Evolutionary conservation across 2,113 vertebrate genomes (phyloP).

Genomic region (Aphelocoma coerulescens): DNA sequence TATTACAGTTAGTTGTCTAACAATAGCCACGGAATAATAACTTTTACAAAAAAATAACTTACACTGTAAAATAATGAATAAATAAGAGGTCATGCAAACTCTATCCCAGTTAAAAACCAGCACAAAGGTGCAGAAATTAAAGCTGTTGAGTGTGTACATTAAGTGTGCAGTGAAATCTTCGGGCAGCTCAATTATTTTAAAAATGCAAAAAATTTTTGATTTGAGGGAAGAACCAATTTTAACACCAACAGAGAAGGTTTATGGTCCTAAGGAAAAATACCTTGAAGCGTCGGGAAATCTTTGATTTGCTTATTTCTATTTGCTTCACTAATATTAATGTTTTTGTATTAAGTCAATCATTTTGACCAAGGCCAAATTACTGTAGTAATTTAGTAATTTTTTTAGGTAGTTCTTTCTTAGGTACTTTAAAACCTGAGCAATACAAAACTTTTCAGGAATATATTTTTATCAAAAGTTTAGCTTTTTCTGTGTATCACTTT

Average conservation of each 20-base stretch:
- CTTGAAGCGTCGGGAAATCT: neutral
- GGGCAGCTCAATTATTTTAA: neutral
- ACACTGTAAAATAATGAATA: neutral
- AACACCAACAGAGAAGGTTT: neutral
- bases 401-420: neutral
- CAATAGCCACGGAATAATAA: rapidly evolving
- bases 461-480: neutral
- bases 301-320: neutral
- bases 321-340: neutral
- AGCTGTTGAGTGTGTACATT: neutral
- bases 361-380: neutral
- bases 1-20: neutral
- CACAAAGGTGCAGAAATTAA: neutral
- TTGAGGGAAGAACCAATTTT: neutral
- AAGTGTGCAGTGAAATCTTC: neutral
- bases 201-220: neutral
- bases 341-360: neutral
- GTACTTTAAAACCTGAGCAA: neutral
- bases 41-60: neutral
- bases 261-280: neutral
- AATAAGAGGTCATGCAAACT: neutral
- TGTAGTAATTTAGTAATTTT: no score
- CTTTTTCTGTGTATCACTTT: neutral
- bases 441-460: neutral
- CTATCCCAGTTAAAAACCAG: neutral